Percentiles rank a stretch among this genome's conserved stretches.
phyloP scores from a whole-genome alignment of 2,797 vertebrate species.

The Chloroceryle inda region DNA sequence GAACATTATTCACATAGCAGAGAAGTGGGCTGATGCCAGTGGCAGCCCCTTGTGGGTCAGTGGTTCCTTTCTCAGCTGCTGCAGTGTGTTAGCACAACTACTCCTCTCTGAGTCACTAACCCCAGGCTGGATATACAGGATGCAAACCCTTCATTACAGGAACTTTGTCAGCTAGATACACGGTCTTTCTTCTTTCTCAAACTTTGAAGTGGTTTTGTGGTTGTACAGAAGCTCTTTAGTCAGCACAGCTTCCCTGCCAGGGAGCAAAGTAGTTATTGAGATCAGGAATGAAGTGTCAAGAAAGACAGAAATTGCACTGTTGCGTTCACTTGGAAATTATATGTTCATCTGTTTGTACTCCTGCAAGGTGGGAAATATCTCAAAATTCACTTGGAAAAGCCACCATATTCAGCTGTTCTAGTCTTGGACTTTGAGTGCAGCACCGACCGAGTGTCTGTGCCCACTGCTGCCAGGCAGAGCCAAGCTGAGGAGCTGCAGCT shows the following conservation, averaged over 20 bases:
- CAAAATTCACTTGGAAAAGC: background rate
- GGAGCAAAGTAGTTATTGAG: background rate
- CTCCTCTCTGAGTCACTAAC: background rate
- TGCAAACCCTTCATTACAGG: background rate
- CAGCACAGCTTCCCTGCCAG: background rate
- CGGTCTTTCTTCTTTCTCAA: background rate
- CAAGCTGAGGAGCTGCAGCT: background rate
- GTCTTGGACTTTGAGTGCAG: too few relatives aligned
- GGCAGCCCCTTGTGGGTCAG: background rate
- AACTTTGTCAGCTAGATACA: slow-evolving; percentile 1
- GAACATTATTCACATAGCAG: background rate
- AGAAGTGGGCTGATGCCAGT: background rate
- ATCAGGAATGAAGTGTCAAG: background rate
- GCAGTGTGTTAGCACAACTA: background rate
- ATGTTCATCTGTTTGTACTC: background rate
- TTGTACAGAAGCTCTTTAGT: background rate
- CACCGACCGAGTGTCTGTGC: background rate
- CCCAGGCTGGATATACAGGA: background rate
- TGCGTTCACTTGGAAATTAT: background rate
- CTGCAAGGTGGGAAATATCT: background rate
- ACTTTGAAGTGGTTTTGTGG: slow-evolving; percentile 13
- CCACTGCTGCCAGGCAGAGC: background rate
- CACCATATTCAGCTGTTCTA: background rate
- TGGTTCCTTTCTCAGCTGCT: background rate
- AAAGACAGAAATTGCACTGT: background rate